Evolutionary conservation across 2,888 invertebrate species (phyloP), one percentile per base, ranked within the genome.

Genomic region (Lordiphosa andalusiaca): DNA sequence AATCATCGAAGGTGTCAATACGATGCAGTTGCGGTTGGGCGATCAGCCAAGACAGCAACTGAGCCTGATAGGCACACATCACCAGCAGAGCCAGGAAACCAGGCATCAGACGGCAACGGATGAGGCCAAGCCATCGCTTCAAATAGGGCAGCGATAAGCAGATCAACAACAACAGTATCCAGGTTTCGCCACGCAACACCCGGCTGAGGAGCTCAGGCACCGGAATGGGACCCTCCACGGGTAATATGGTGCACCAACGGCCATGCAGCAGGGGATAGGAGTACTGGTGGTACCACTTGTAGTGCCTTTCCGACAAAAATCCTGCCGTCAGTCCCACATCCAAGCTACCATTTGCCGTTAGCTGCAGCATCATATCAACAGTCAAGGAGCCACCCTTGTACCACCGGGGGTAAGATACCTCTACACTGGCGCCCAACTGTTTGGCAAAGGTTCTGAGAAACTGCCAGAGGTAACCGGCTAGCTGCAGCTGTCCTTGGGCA

Each of bases 191-290:
- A 4, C 48, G 25, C 6, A 75, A 3, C 5, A 73, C 21, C 9
- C 51, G 54, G 3, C 0, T n/a, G 7, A 67, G 59, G 0, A 80
- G 6, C 0, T 10, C 33, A 2, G 21, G 3, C 3, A 52, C 21
- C 2, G 33, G 23, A 0, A 71, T 23, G 0, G 44, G 35, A 1
- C 47, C 56, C 37, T 78, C 84, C 35, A 60, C 6, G 0, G 78
- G 78, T 51, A 84, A 4, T 59, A 83, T 58, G 7, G 64, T 52
- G 35, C 78, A 78, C 77, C 73, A 84, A 7, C 19, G 50, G 3
- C 30, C 36, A 19, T 13, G 40, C 0, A 46, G 10, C 0, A 71
- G 4, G 0, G 78, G 81, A 46, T 69, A 83, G 1, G 67, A 54
- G 19, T 64, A 71, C n/a, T 69, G 61, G 0, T 37, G 38, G 13